These are phyloP conservation scores for Microcaecilia unicolor DNA, from an alignment of 2,797 vertebrate species.

Conservation along the genomic window DNA sequence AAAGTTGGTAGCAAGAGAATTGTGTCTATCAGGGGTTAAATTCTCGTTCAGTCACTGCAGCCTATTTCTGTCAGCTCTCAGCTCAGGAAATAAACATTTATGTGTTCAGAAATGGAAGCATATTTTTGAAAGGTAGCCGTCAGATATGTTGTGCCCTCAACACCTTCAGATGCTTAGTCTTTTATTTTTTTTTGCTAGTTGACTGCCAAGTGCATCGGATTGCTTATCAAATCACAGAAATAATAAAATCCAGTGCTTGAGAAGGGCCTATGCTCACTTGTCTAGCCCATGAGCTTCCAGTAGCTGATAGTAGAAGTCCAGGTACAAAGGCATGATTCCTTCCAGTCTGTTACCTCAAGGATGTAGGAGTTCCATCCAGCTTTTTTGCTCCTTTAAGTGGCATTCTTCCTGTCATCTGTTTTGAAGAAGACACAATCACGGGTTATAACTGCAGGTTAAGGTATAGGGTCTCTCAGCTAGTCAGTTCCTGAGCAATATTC, in stretches of 20 bases:
- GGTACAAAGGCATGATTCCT: slow-evolving; percentile 50
- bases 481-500: too few relatives aligned
- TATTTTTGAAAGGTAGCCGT: slow-evolving; percentile 68
- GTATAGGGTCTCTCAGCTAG: too few relatives aligned
- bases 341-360: slow-evolving; percentile 45
- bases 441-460: slow-evolving; percentile 41
- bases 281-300: slow-evolving; percentile 36
- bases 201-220: slow-evolving; percentile 64
- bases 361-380: slow-evolving; percentile 46
- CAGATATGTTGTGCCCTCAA: slow-evolving; percentile 76
- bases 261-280: slow-evolving; percentile 50
- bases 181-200: slow-evolving; percentile 69
- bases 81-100: slow-evolving; percentile 62
- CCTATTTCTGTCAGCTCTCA: slow-evolving; percentile 84
- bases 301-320: slow-evolving; percentile 39
- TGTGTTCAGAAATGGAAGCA: slow-evolving; percentile 70
- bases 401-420: slow-evolving; percentile 35
- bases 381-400: slow-evolving; percentile 39
- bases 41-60: slow-evolving; percentile 72
- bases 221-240: slow-evolving; percentile 28
- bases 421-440: too few relatives aligned
- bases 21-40: slow-evolving; percentile 81
- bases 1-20: slow-evolving; percentile 23
- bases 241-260: slow-evolving; percentile 23
- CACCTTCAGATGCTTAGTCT: slow-evolving; percentile 66